Base-by-base conservation (phyloP, 2,888 invertebrate genomes). In the Actias luna region DNA sequence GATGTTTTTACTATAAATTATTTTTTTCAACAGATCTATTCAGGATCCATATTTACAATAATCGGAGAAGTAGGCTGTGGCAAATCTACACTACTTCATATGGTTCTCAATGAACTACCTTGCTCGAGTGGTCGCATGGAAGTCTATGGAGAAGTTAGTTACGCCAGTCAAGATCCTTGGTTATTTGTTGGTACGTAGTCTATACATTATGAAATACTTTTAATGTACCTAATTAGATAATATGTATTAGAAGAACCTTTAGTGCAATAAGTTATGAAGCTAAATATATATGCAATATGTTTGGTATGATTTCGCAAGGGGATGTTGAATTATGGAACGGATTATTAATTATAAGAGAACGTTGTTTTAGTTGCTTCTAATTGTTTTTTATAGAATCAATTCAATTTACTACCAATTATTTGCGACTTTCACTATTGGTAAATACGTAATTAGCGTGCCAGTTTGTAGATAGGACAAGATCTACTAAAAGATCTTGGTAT, bases 101-200 rank as follows among this genome's bases (percentile, higher is more conserved):
- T 95, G 74, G 88, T 97, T 29, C 89, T 98, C 5, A 94, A 94
- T 59, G 98, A 98, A 85, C 86, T 98, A 36, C 95, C 96, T 0
- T 88, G 96, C 42, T 84, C 85, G 1, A 79, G 84, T 27, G 98
- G 98, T 74, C 94, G 75, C 29, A 78, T 94, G 18, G 82, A 89
- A 22, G 90, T 95, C 0, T 87, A 89, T 29, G 98, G 98, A 4
- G 90, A 87, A 59, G 79, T 96, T 0, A 95, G 95, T 31, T 98
- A 98, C 77, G 95, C 96, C 0, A 94, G 96, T 46, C 97, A 98
- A 78, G 95, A 97, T 72, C 95, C 98, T 0, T 98, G 98, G 98
- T 88, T 96, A 8, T 96, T 96, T 74, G 94, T 76, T 90, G 95
- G 92, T 89, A 74, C 72, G 88, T n/a, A n/a, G 31, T 29, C 25